phyloP scores from a whole-genome alignment of 2,113 vertebrate species.

The Tylochromis polylepis region DNA sequence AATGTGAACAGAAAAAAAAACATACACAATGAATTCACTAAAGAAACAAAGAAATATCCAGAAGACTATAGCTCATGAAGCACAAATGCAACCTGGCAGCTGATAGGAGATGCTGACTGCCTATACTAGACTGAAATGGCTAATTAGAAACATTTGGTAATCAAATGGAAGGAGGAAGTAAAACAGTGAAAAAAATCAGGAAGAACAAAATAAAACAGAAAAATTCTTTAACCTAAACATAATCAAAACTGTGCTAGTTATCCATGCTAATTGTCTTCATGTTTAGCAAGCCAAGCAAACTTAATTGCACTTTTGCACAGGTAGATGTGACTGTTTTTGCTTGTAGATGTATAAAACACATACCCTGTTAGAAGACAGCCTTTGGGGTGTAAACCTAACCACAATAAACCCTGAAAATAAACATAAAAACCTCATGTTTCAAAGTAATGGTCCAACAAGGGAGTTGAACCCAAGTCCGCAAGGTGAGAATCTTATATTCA shows the following conservation, averaged over 20 bases:
- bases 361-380: fast-evolving
- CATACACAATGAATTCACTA: not conserved
- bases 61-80: not conserved
- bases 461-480: not conserved
- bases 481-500: not conserved
- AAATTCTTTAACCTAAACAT: not conserved
- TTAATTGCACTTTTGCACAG: not conserved
- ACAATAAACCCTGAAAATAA: not conserved
- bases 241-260: not conserved
- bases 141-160: not conserved
- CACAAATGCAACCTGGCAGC: not conserved
- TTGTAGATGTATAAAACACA: not conserved
- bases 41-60: not conserved
- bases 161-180: not conserved
- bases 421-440: not conserved
- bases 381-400: not conserved
- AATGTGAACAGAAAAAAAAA: not conserved
- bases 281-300: not conserved
- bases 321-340: not conserved
- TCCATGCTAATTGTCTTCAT: not conserved
- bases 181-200: not conserved
- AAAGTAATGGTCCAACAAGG: not conserved
- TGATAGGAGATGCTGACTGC: not conserved
- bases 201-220: not conserved
- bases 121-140: not conserved